These are phyloP conservation scores for Rhincodon typus DNA, from an alignment of 2,797 vertebrate genomes.

Conservation along the genomic window DNA sequence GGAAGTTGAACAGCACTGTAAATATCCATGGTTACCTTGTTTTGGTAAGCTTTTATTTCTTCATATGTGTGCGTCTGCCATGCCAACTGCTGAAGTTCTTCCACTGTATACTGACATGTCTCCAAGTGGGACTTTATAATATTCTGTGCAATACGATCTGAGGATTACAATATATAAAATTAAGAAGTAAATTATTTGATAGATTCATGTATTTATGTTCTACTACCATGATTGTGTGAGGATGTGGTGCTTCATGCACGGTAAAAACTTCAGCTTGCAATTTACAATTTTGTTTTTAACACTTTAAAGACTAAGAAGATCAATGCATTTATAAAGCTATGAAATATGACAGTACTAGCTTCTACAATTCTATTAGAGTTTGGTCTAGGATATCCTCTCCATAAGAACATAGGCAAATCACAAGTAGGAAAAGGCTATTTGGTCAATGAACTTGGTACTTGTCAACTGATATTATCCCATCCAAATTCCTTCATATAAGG, in stretches of 20 bases:
- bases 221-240: neutral
- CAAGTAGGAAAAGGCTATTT: neutral
- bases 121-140: constrained; percentile 99
- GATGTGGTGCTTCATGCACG: neutral
- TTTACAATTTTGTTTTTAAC: neutral
- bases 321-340: neutral
- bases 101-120: constrained; percentile 95
- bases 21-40: constrained; percentile 71
- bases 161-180: constrained; percentile 23
- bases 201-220: neutral
- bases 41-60: constrained; percentile 97
- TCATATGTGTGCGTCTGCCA: constrained; percentile 98
- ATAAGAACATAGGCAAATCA: neutral
- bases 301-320: neutral
- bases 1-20: neutral
- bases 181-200: neutral
- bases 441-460: neutral
- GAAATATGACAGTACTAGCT: neutral
- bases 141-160: constrained; percentile 98
- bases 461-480: neutral
- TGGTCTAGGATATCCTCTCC: too few relatives aligned
- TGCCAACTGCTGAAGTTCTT: constrained; percentile 92
- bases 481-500: neutral
- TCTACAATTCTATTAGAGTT: neutral
- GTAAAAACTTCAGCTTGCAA: neutral